Conservation (phyloP, 2,888 invertebrate genomes). For the Oeneis ivallda region DNA sequence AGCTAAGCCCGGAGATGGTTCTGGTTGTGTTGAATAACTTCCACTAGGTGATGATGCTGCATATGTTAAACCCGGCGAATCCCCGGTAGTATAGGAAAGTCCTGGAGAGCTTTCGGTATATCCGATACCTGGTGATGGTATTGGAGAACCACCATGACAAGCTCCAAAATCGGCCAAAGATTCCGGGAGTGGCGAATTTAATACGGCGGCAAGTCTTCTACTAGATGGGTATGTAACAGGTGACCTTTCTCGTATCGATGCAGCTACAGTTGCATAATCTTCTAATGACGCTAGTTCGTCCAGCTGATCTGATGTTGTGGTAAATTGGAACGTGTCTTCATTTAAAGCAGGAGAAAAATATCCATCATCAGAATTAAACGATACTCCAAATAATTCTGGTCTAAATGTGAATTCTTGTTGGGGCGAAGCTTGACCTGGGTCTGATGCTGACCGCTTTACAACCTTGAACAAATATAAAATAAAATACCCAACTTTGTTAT, state of each 20-base stretch:
- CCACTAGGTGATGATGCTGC: slow-evolving; percentile 69
- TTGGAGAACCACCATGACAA: slow-evolving; percentile 84
- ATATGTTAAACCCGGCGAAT: slow-evolving; percentile 70
- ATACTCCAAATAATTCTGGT: slow-evolving; percentile 83
- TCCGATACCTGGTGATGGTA: slow-evolving; percentile 78
- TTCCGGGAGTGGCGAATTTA: slow-evolving; percentile 90
- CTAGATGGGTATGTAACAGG: slow-evolving; percentile 84
- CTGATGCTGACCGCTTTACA: slow-evolving; percentile 88
- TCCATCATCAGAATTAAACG: slow-evolving; percentile 84
- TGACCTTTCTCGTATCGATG: slow-evolving; percentile 81
- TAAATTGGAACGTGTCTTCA: slow-evolving; percentile 88
- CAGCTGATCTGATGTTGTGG: slow-evolving; percentile 83
- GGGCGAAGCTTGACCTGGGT: slow-evolving; percentile 84
- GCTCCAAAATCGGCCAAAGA: slow-evolving; percentile 91
- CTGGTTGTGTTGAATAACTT: slow-evolving; percentile 69
- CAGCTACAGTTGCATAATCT: slow-evolving; percentile 82
- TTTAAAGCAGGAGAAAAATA: slow-evolving; percentile 85
- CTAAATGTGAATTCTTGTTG: slow-evolving; percentile 83
- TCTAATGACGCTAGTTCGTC: slow-evolving; percentile 84
- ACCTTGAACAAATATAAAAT: slow-evolving; percentile 56
- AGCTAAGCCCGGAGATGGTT: slow-evolving; percentile 86
- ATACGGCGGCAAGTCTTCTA: slow-evolving; percentile 87
- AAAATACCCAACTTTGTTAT: not conserved
- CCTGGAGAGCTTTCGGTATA: slow-evolving; percentile 81
- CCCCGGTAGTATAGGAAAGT: slow-evolving; percentile 88